These are phyloP conservation scores for Clarias macrocephalus DNA, from an alignment of 2,113 vertebrate species.

Conservation along the genomic window DNA sequence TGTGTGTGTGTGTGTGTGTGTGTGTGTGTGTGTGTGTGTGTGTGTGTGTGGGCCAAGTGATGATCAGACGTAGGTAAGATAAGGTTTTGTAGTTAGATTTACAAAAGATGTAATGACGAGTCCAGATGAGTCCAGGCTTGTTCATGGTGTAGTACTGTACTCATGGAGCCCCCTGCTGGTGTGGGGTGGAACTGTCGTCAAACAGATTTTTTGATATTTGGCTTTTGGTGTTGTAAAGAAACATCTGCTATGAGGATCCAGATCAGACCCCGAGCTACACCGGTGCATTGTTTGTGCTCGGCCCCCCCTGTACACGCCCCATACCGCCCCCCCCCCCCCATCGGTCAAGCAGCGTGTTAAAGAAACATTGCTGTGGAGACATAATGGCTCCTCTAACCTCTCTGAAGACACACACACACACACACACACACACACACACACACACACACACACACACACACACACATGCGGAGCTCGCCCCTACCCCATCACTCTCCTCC, in stretches of 20 bases:
- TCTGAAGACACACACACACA: not conserved
- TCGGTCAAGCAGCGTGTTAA: not conserved
- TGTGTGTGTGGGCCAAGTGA: not conserved
- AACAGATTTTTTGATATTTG: not conserved
- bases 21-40: no score
- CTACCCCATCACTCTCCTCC: not conserved
- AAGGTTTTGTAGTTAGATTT: not conserved
- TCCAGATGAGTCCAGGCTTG: not conserved
- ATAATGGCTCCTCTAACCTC: not conserved
- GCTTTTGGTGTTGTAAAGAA: not conserved
- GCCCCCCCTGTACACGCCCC: no score
- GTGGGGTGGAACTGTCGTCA: not conserved
- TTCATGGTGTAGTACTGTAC: not conserved
- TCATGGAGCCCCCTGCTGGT: not conserved
- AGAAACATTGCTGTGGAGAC: not conserved
- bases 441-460: not conserved
- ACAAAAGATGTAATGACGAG: not conserved
- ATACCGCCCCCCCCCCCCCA: no score
- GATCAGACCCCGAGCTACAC: not conserved
- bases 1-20: not conserved
- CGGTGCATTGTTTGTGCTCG: not conserved
- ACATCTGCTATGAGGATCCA: not conserved
- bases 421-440: constrained; percentile 2
- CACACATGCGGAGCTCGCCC: not conserved
- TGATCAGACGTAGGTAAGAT: not conserved